These are phyloP conservation scores for Brachynemurus nebulosus DNA, from an alignment of 2,888 invertebrate genomes.

Conservation along the genomic window DNA sequence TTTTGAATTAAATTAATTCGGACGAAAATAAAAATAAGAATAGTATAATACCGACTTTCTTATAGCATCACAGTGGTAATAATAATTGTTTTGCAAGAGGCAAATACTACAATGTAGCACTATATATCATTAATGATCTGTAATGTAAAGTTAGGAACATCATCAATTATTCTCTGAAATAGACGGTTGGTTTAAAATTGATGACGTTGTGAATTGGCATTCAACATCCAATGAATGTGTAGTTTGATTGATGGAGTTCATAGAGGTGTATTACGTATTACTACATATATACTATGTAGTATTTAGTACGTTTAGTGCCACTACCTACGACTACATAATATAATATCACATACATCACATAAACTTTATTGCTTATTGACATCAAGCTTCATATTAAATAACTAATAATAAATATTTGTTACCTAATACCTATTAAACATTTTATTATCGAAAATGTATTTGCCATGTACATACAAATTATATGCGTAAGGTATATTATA, in stretches of 20 bases:
- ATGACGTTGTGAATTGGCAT: slow-evolving; percentile 12
- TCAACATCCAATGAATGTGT: slow-evolving; percentile 3
- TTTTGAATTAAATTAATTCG: no score
- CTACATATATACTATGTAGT: background rate
- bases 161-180: slow-evolving; percentile 12
- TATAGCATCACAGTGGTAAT: background rate
- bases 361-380: slow-evolving; percentile 1
- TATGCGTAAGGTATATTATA: no score
- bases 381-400: slow-evolving; percentile 1
- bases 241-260: slow-evolving; percentile 12
- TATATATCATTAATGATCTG: slow-evolving; percentile 2
- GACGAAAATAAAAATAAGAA: no score
- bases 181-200: slow-evolving; percentile 11
- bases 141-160: slow-evolving; percentile 9
- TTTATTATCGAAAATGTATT: no score
- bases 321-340: background rate
- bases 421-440: no score
- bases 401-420: background rate
- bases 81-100: background rate
- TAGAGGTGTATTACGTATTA: no score
- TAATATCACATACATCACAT: background rate
- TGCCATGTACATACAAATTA: no score
- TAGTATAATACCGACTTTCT: no score
- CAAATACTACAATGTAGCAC: background rate
- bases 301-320: background rate